Evolutionary conservation across 2,113 vertebrate genomes (phyloP).

Genomic region (Pygoscelis antarcticus): DNA sequence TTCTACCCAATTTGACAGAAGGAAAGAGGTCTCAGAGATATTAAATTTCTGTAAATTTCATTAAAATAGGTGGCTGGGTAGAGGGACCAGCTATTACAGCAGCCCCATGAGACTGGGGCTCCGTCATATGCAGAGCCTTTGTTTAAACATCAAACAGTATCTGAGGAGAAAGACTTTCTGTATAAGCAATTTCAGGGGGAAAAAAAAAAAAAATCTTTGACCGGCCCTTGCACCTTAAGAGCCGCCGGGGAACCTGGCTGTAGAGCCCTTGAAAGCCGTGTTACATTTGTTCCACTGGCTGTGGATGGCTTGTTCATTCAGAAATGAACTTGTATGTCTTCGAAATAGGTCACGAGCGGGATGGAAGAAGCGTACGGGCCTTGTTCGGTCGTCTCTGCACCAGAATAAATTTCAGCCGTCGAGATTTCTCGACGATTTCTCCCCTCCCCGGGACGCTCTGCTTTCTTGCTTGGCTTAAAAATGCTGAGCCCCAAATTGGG

Average conservation of each 20-base stretch:
- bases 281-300: constrained; percentile 51
- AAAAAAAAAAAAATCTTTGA: background rate
- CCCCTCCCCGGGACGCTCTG: background rate
- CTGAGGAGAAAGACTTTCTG: background rate
- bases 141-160: background rate
- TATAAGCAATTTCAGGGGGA: background rate
- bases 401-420: background rate
- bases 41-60: constrained; percentile 68
- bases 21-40: constrained; percentile 54
- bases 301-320: constrained; percentile 27
- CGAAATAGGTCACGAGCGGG: constrained; percentile 7
- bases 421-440: background rate
- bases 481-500: constrained; percentile 69
- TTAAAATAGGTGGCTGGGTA: constrained; percentile 55
- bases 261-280: constrained; percentile 11
- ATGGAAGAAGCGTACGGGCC: background rate
- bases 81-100: constrained; percentile 33
- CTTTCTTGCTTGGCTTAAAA: background rate
- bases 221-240: background rate
- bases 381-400: background rate
- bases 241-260: background rate
- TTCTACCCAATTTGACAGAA: constrained; percentile 46
- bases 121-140: constrained; percentile 21
- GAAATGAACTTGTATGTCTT: constrained; percentile 49
- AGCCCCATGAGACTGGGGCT: background rate